Conservation (phyloP, 2,113 vertebrate species). For the Cavia aperea region DNA sequence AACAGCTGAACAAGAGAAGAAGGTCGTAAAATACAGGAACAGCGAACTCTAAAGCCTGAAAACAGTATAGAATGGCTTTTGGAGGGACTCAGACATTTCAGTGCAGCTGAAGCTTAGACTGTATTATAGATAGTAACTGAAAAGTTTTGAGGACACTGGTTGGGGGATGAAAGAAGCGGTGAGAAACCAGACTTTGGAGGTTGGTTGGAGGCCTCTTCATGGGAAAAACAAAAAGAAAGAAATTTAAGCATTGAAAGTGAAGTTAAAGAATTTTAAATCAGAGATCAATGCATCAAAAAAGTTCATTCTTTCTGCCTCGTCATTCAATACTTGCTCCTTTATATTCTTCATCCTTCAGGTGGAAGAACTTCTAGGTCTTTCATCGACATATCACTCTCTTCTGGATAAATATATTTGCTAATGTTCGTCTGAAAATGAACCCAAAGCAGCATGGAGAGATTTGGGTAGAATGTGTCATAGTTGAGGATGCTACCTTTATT, state of each 20-base stretch:
- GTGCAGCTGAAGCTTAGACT: background rate
- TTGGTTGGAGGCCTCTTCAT: background rate
- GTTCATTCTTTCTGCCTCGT: background rate
- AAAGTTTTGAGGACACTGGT: too few relatives aligned
- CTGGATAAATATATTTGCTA: background rate
- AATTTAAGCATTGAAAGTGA: background rate
- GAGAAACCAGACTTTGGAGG: background rate
- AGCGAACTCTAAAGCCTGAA: background rate
- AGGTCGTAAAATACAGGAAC: background rate
- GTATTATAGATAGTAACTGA: background rate
- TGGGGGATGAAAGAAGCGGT: background rate
- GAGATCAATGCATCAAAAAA: background rate
- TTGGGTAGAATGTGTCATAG: background rate
- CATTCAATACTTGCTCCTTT: background rate
- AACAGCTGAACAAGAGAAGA: too few relatives aligned
- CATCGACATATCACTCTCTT: background rate
- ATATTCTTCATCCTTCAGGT: background rate
- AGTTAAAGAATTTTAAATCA: background rate
- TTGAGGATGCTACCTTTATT: background rate
- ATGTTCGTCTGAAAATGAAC: background rate
- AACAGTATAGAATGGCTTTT: too few relatives aligned
- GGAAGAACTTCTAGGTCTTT: background rate
- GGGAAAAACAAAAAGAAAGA: background rate
- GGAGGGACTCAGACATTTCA: background rate
- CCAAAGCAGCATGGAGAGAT: background rate